A percentile compares a stretch with the other conserved stretches of the same genome.
phyloP scores from a whole-genome alignment of 2,797 vertebrate species.

The Astyanax mexicanus region DNA sequence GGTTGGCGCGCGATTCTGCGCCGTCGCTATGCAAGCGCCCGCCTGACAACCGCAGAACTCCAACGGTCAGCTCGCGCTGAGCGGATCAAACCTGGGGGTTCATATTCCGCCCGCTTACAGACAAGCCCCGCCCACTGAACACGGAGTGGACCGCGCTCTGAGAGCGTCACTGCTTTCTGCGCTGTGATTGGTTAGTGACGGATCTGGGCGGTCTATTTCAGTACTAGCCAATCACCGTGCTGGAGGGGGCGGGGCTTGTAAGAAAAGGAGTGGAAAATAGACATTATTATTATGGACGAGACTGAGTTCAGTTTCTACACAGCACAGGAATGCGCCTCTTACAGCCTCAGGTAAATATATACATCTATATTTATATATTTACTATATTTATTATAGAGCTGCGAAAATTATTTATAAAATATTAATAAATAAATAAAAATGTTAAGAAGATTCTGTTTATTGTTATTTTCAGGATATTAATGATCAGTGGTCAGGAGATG shows the following conservation, averaged over 20 bases:
- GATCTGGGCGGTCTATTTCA: not conserved
- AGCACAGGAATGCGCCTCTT: constrained; percentile 26
- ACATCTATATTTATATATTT: not conserved
- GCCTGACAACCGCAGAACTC: constrained; percentile 30
- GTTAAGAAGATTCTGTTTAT: too few relatives aligned
- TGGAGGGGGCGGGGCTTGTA: not conserved
- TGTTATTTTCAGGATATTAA: constrained; percentile 26
- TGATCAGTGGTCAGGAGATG: not conserved
- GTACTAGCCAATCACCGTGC: not conserved
- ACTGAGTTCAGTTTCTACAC: not conserved
- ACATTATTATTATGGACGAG: not conserved
- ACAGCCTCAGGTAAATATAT: constrained; percentile 9
- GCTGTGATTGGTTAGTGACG: not conserved
- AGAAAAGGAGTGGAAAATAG: not conserved
- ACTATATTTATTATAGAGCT: too few relatives aligned
- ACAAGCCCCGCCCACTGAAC: not conserved
- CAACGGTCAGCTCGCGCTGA: constrained; percentile 15
- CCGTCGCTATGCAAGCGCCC: constrained; percentile 26
- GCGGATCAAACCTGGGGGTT: not conserved
- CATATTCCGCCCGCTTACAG: not conserved
- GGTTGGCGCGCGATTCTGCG: not conserved
- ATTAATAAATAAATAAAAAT: too few relatives aligned
- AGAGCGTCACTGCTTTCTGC: not conserved
- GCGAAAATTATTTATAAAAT: too few relatives aligned
- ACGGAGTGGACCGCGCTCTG: too few relatives aligned